Conservation (phyloP, 2,888 invertebrate species). For the Xestia rhomboidea region DNA sequence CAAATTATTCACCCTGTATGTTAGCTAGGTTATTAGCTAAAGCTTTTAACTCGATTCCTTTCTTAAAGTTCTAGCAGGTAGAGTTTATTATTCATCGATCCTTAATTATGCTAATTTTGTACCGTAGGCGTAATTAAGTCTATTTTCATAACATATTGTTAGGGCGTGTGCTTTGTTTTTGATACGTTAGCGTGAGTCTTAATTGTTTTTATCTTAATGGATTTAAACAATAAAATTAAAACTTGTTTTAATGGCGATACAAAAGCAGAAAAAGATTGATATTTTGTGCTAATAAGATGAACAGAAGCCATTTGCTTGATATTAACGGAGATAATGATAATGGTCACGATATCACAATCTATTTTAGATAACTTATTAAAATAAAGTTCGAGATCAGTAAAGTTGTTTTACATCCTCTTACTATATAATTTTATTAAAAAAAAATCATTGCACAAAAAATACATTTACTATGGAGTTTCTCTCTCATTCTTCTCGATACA, state of each 20-base stretch:
- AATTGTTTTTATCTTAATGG: conserved; percentile 60
- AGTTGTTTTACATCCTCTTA: not conserved
- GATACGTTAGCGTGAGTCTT: conserved; percentile 30
- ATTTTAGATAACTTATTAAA: conserved; percentile 1
- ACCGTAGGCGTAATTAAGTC: conserved; percentile 50
- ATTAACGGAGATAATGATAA: conserved; percentile 15
- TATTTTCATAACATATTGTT: conserved; percentile 60
- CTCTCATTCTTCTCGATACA: not conserved
- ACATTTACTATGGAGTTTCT: not conserved
- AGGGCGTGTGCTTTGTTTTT: conserved; percentile 33
- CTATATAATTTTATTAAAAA: not conserved
- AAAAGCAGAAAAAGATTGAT: conserved; percentile 11
- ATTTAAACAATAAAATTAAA: conserved; percentile 49
- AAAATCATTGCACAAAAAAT: not conserved
- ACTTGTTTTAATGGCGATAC: conserved; percentile 11
- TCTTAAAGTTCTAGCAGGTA: conserved; percentile 33
- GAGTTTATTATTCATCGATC: conserved; percentile 32
- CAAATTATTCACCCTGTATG: conserved; percentile 49
- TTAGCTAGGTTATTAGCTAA: conserved; percentile 41
- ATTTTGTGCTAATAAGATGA: conserved; percentile 38
- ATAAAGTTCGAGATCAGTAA: not conserved
- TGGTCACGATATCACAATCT: not conserved
- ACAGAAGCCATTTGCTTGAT: conserved; percentile 38
- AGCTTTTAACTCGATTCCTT: conserved; percentile 28
- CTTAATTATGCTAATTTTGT: conserved; percentile 28